Evolutionary conservation across 2,797 vertebrate species (phyloP).

Genomic region (Propithecus deckenii): DNA sequence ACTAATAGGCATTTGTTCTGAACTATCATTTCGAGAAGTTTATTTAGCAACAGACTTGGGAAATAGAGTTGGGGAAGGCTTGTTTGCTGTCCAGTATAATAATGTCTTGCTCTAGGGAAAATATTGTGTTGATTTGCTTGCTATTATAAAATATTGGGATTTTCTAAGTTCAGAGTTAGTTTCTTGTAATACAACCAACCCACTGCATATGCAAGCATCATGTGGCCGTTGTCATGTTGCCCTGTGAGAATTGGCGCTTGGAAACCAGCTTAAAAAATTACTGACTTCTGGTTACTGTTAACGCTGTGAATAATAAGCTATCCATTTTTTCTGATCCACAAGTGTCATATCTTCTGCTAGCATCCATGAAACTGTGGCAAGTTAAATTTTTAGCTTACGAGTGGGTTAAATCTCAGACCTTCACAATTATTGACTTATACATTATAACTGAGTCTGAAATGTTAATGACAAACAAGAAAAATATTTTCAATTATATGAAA

Average conservation of each 20-base stretch:
- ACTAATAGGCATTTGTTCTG: background rate
- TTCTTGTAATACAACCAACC: background rate
- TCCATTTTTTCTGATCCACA: background rate
- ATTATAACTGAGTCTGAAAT: constrained; percentile 10
- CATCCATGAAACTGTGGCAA: background rate
- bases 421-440: background rate
- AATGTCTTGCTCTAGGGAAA: background rate
- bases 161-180: background rate
- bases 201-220: background rate
- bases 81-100: background rate
- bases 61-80: background rate
- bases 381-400: background rate
- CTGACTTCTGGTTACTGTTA: background rate
- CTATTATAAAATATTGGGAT: background rate
- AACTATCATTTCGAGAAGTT: background rate
- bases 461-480: background rate
- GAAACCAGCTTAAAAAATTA: background rate
- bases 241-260: background rate
- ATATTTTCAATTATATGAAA: background rate
- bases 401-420: background rate
- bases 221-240: background rate
- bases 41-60: constrained; percentile 18
- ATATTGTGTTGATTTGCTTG: background rate
- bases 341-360: background rate
- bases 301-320: background rate